Conservation (phyloP, 2,113 vertebrate species). For the Vulpes lagopus region DNA sequence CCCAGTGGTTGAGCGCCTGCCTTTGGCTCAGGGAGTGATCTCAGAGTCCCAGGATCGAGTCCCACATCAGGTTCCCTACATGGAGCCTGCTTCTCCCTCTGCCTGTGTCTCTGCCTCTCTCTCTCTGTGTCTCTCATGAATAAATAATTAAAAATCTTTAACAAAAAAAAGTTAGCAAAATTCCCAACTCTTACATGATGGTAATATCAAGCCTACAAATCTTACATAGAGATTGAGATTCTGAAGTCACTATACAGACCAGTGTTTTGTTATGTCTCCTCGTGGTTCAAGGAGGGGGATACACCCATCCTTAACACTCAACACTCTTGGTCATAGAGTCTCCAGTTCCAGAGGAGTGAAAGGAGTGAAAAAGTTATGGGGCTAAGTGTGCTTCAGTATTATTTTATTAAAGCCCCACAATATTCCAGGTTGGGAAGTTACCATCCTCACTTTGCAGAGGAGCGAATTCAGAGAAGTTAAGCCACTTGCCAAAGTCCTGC, state of each 20-base stretch:
- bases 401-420: background rate
- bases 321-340: background rate
- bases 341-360: background rate
- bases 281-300: background rate
- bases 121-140: too few species aligned
- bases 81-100: too few species aligned
- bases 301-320: too few species aligned
- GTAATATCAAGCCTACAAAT: background rate
- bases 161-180: background rate
- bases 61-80: too few species aligned
- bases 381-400: background rate
- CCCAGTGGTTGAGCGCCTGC: too few species aligned
- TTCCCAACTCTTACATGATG: background rate
- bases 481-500: background rate
- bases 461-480: background rate
- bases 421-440: background rate
- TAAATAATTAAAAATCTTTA: too few species aligned
- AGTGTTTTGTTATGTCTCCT: background rate
- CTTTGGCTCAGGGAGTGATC: too few species aligned
- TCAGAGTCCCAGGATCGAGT: too few species aligned
- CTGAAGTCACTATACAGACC: background rate
- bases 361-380: background rate
- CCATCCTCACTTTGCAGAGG: background rate
- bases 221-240: background rate
- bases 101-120: too few species aligned